Evolutionary conservation across 2,888 invertebrate genomes (phyloP).

Genomic region (Cryptus armator): DNA sequence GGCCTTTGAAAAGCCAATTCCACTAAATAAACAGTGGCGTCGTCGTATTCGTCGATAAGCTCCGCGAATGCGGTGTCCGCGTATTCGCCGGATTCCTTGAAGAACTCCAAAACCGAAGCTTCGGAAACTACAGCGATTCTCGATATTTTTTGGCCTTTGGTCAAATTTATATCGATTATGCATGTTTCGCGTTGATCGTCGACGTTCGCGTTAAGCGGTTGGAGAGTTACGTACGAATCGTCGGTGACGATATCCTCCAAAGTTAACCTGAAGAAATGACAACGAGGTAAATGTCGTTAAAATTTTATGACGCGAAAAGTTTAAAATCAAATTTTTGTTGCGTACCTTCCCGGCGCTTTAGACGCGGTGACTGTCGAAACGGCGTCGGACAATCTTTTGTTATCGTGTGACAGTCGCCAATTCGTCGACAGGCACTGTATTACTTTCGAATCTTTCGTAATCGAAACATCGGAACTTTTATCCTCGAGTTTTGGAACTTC

Average conservation of each 20-base stretch:
- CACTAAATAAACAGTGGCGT: constrained; percentile 81
- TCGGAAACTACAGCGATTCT: constrained; percentile 84
- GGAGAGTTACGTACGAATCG: constrained; percentile 80
- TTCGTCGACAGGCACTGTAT: constrained; percentile 51
- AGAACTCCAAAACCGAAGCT: constrained; percentile 85
- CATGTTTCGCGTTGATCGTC: constrained; percentile 76
- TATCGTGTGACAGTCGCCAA: constrained; percentile 62
- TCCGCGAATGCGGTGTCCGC: constrained; percentile 82
- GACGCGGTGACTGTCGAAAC: constrained; percentile 72
- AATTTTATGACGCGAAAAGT: not conserved
- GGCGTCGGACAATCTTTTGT: constrained; percentile 75
- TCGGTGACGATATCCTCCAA: constrained; percentile 82
- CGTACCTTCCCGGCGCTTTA: constrained; percentile 72
- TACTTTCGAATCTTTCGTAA: constrained; percentile 35
- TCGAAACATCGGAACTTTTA: constrained; percentile 7
- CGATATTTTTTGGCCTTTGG: constrained; percentile 79
- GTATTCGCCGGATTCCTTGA: constrained; percentile 85
- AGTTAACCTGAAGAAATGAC: constrained; percentile 75
- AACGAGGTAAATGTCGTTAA: not conserved
- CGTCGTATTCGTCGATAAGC: constrained; percentile 83
- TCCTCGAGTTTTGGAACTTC: not conserved
- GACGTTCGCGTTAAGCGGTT: constrained; percentile 71
- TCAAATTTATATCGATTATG: constrained; percentile 79
- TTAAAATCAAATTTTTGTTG: not conserved
- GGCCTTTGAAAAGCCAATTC: constrained; percentile 79